Conservation (phyloP, 2,797 vertebrate genomes). For the Glossophaga mutica region DNA sequence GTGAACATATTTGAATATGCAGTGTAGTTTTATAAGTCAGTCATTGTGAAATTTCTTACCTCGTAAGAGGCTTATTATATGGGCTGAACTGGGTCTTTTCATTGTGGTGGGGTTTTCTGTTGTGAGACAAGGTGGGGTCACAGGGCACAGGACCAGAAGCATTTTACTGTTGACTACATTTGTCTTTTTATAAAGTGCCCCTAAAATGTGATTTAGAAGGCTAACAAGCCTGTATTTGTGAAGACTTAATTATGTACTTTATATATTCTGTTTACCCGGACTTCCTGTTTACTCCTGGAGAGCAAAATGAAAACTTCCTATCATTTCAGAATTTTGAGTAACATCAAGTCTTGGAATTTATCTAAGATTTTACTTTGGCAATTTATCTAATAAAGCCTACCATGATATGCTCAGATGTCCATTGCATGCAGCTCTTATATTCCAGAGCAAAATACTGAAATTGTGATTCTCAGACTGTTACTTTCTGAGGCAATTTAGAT, state of each 20-base stretch:
- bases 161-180: slow-evolving; percentile 41
- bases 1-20: slow-evolving; percentile 21
- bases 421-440: slow-evolving; percentile 41
- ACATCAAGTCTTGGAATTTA: slow-evolving; percentile 38
- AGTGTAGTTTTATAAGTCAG: slow-evolving; percentile 18
- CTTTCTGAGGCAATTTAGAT: slow-evolving; percentile 29
- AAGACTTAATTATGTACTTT: slow-evolving; percentile 5
- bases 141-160: not conserved
- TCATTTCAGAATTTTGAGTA: slow-evolving; percentile 40
- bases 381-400: slow-evolving; percentile 25
- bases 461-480: slow-evolving; percentile 49
- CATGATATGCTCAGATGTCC: not conserved
- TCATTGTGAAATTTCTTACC: not conserved
- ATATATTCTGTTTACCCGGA: not conserved
- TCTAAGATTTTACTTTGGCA: too few relatives aligned
- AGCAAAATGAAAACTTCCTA: slow-evolving; percentile 48
- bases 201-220: slow-evolving; percentile 39
- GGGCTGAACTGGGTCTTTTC: slow-evolving; percentile 35
- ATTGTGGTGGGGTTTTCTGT: slow-evolving; percentile 25
- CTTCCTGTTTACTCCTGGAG: slow-evolving; percentile 51
- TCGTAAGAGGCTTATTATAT: not conserved
- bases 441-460: slow-evolving; percentile 27
- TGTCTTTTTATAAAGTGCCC: slow-evolving; percentile 39
- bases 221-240: slow-evolving; percentile 18
- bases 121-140: not conserved